Conservation (phyloP, 2,888 invertebrate species). For the Drosophila conformis region DNA sequence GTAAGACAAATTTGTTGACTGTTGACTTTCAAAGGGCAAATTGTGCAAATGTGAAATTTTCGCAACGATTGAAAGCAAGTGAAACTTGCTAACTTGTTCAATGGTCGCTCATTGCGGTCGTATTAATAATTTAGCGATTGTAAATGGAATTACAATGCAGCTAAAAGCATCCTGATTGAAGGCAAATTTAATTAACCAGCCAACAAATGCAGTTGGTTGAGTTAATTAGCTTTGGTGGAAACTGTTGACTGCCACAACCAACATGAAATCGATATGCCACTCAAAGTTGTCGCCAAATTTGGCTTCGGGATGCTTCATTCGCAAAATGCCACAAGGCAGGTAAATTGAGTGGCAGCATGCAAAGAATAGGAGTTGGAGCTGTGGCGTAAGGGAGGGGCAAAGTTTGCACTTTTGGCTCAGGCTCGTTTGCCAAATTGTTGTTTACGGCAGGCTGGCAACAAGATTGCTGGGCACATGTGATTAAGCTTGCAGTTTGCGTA, state of each 20-base stretch:
- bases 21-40: not conserved
- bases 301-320: constrained; percentile 53
- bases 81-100: constrained; percentile 12
- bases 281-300: constrained; percentile 51
- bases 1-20: constrained; percentile 28
- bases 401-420: constrained; percentile 29
- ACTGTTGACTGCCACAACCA: not conserved
- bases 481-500: constrained; percentile 65
- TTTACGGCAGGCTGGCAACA: constrained; percentile 53
- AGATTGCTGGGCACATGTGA: constrained; percentile 68
- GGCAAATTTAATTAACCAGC: constrained; percentile 51
- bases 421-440: constrained; percentile 54
- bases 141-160: constrained; percentile 25
- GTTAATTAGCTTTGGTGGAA: constrained; percentile 29
- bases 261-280: constrained; percentile 42
- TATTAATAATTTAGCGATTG: constrained; percentile 26
- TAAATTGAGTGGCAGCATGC: not conserved
- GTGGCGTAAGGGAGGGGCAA: not conserved
- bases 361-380: not conserved
- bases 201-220: constrained; percentile 9
- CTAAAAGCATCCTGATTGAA: constrained; percentile 22
- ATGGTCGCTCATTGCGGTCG: constrained; percentile 12
- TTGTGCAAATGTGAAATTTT: constrained; percentile 19
- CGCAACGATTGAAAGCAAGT: constrained; percentile 11
- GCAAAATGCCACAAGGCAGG: constrained; percentile 19